Evolutionary conservation across 2,113 vertebrate genomes (phyloP).

Genomic region (Passer domesticus): DNA sequence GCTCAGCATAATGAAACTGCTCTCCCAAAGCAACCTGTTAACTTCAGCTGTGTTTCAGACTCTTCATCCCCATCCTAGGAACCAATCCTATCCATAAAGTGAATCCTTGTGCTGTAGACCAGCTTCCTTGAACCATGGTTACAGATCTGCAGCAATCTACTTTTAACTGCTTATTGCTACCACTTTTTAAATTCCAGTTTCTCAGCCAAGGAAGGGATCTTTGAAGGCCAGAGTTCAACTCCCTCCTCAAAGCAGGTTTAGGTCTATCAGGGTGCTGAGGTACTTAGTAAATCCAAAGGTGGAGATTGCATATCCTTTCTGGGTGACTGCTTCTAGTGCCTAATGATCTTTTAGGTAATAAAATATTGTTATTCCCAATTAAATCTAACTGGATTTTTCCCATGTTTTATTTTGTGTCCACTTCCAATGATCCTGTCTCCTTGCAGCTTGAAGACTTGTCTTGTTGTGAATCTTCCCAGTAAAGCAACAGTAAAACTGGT

Average conservation of each 20-base stretch:
- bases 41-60: background rate
- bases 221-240: background rate
- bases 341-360: background rate
- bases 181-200: background rate
- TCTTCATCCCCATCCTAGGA: background rate
- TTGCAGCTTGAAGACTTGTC: background rate
- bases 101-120: background rate
- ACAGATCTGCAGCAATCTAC: background rate
- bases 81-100: fast-evolving
- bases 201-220: background rate
- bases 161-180: background rate
- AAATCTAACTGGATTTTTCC: background rate
- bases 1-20: background rate
- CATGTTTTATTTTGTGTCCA: background rate
- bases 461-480: background rate
- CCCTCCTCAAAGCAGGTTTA: background rate
- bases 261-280: background rate
- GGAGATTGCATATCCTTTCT: background rate
- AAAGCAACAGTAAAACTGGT: background rate
- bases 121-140: background rate
- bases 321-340: background rate
- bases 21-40: background rate
- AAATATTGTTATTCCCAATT: background rate
- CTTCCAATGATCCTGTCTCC: background rate
- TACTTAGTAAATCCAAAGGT: background rate